Evolutionary conservation across 2,113 vertebrate genomes (phyloP), one percentile per base, ranked within the genome.

Genomic region (Sturnira hondurensis): DNA sequence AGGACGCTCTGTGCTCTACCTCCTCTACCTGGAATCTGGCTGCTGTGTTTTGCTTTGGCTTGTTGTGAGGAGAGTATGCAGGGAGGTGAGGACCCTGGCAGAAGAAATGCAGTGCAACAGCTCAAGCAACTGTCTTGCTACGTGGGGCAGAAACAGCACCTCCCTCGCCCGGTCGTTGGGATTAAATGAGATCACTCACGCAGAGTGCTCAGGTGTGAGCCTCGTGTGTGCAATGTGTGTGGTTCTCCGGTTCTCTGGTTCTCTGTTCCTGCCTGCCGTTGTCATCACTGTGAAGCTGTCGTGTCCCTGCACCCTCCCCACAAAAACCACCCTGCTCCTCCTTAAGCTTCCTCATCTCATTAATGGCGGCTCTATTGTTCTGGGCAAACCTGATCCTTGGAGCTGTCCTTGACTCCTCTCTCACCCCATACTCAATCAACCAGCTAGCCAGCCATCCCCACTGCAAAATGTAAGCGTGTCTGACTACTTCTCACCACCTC

Each of bases 211-310:
- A 7, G 11, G 47, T 4, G 3, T 3, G 28, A 24, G 43, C 28
- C 73, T 45, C 14, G 14, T 1, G 2, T 31, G 52, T 13, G 4
- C 1, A 4, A 8, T 1, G 2, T 22, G 54, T 10, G 4, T 0
- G 5, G 56, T 58, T 58, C 56, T 58, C 56, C 3, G 1, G 31
- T 31, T 17, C 43, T 24, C 43, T 13, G 1, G 31, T 31, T 17
- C 43, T 24, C 43, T 13, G 1, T 52, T 43, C 36, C 16, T 31
- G 12, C 28, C 0, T 1, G 19, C 65, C 28, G 0, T 28, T 38
- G 12, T n/a, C 50, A 2, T 7, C 63, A 36, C 65, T 54, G 14
- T 68, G 73, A 7, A 24, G 45, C 73, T 22, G 28, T 33, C 20
- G 1, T 7, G 43, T 77, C 41, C 19, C 15, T 33, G 31, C 10